Evolutionary conservation across 2,113 vertebrate genomes (phyloP), one percentile per base, ranked within the genome.

Genomic region (Podocnemis expansa): DNA sequence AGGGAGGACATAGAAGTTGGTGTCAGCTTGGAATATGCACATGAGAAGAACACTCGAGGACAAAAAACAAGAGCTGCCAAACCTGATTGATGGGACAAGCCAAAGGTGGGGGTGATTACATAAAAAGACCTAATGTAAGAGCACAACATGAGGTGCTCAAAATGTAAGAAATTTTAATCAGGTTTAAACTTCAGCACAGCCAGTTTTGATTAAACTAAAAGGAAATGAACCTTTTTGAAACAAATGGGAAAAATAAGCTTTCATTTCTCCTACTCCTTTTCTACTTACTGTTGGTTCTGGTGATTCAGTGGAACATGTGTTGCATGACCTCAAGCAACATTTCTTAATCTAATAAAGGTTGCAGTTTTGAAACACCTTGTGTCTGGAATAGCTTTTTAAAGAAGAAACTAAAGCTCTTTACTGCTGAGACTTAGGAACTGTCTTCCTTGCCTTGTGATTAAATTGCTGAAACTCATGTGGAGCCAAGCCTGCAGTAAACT

Each of bases 281-380:
- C 83, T 93, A 52, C 52, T 93, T 94, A 78, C 56, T 93, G 14
- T 89, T 95, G 94, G 84, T 87, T 93, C n/a, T 76, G 80, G 24
- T 52, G 11, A 43, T 52, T 93, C 70, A 80, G 49, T 84, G 86
- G 34, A 95, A 78, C 80, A 60, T 78, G 41, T 95, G n/a, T 88
- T 96, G 84, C 8, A 27, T 93, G 86, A 89, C 89, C 88, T 97
- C 56, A 93, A 87, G 85, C 67, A 31, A 43, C 89, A 56, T 80
- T 14, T 51, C 60, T 94, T 85, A 91, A 75, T 83, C 19, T 80
- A 85, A 92, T 81, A 76, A 93, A 95, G 55, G 85, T 67, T 7
- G 49, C 16, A 11, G 22, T 85, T 87, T 90, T 52, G 10, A 91
- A 90, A 22, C 12, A 22, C 51, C 19, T 81, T 10, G 55, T n/a